Evolutionary conservation across 2,797 vertebrate species (phyloP).

Genomic region (Typhlichthys eigenmanni): DNA sequence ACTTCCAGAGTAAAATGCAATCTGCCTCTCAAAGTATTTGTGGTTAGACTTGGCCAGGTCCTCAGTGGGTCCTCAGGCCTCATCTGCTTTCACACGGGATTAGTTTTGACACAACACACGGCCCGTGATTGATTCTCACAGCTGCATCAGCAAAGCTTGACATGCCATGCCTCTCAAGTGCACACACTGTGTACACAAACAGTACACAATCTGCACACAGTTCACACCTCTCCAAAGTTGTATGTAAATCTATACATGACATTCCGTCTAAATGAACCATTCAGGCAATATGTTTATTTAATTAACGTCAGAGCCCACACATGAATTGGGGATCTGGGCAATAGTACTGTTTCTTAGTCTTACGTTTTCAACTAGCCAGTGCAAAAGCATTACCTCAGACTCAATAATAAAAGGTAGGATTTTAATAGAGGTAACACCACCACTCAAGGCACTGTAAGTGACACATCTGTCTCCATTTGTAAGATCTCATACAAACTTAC

Average conservation of each 20-base stretch:
- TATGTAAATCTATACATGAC: slow-evolving; percentile 4
- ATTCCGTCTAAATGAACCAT: slow-evolving; percentile 7
- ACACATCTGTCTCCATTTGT: not conserved
- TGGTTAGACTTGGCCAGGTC: slow-evolving; percentile 2
- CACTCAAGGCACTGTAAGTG: not conserved
- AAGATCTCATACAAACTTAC: slow-evolving; percentile 73
- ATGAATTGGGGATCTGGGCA: slow-evolving; percentile 6
- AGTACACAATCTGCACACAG: not conserved
- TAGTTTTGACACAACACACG: slow-evolving; percentile 10
- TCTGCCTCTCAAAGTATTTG: not conserved
- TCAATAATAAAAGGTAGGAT: no score
- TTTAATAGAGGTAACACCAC: not conserved
- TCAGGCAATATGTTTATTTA: not conserved
- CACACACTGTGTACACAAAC: slow-evolving; percentile 6
- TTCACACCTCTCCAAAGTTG: not conserved
- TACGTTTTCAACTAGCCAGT: slow-evolving; percentile 31
- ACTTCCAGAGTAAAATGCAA: slow-evolving; percentile 13
- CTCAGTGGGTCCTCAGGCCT: slow-evolving; percentile 3
- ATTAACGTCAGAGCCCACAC: not conserved
- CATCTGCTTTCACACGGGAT: not conserved
- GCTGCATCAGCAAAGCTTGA: slow-evolving; percentile 14
- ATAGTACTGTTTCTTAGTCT: slow-evolving; percentile 25
- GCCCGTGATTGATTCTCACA: slow-evolving; percentile 10
- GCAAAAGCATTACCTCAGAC: not conserved
- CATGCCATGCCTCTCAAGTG: slow-evolving; percentile 2